Evolutionary conservation across 2,797 vertebrate species (phyloP).

Genomic region (Urosaurus nigricauda): DNA sequence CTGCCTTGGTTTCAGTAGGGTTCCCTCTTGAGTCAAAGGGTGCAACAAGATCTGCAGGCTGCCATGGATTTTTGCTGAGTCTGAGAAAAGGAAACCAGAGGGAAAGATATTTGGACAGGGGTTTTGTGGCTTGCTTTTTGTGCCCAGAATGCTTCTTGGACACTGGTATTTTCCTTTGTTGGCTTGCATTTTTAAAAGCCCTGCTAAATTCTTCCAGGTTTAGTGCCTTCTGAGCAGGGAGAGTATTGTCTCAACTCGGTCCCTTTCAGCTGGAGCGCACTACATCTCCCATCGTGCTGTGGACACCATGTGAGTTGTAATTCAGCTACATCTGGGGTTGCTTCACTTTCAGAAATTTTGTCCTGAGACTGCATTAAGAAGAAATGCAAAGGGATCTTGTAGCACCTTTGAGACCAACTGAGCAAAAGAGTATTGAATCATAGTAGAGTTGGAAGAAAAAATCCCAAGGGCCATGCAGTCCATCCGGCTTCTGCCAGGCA

Average conservation of each 20-base stretch:
- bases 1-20: background rate
- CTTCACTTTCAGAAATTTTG: too few species aligned
- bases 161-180: background rate
- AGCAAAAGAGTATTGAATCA: too few species aligned
- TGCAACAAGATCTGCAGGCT: too few species aligned
- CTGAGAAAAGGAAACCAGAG: background rate
- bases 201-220: background rate
- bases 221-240: too few species aligned
- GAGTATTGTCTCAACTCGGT: background rate
- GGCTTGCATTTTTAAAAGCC: background rate
- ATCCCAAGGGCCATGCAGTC: too few species aligned
- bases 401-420: too few species aligned
- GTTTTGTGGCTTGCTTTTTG: background rate
- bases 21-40: too few species aligned
- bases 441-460: too few species aligned
- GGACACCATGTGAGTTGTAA: background rate
- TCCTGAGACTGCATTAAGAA: background rate
- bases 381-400: background rate
- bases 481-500: too few species aligned
- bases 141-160: background rate
- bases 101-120: background rate
- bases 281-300: background rate
- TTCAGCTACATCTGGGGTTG: background rate
- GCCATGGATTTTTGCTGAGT: background rate
- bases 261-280: too few species aligned